Conservation (phyloP, 1,140 invertebrate species). For the Ctenoplectra terminalis region DNA sequence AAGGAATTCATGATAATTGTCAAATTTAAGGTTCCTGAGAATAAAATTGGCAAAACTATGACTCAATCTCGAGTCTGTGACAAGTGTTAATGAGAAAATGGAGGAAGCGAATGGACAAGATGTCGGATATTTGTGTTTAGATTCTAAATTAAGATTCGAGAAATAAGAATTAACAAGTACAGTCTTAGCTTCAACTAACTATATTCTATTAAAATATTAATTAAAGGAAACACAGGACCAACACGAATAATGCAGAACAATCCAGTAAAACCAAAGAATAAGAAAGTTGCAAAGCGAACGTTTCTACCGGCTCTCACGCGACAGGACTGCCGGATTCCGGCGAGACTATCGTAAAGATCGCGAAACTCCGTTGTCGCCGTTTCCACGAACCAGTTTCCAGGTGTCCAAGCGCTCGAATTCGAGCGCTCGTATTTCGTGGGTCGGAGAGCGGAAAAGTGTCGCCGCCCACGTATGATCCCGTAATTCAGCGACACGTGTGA, state of each 20-base stretch:
- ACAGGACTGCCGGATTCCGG: background rate
- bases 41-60: too few species aligned
- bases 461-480: conserved; percentile 56
- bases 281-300: background rate
- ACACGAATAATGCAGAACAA: background rate
- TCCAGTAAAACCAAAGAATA: background rate
- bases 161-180: too few species aligned
- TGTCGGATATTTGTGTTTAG: too few species aligned
- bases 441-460: conserved; percentile 53
- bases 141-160: too few species aligned
- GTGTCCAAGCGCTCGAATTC: conserved; percentile 9
- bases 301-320: background rate
- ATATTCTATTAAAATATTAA: too few species aligned
- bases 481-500: conserved; percentile 62
- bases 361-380: conserved; percentile 18
- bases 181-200: too few species aligned
- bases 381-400: conserved; percentile 45
- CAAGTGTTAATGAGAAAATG: too few species aligned
- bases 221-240: too few species aligned
- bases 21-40: too few species aligned
- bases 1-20: too few species aligned
- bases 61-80: too few species aligned
- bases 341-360: conserved; percentile 23
- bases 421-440: conserved; percentile 28
- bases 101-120: too few species aligned